Evolutionary conservation across 1,140 invertebrate species (phyloP), one percentile per base, ranked within the genome.

Genomic region (Drosophila novamexicana): DNA sequence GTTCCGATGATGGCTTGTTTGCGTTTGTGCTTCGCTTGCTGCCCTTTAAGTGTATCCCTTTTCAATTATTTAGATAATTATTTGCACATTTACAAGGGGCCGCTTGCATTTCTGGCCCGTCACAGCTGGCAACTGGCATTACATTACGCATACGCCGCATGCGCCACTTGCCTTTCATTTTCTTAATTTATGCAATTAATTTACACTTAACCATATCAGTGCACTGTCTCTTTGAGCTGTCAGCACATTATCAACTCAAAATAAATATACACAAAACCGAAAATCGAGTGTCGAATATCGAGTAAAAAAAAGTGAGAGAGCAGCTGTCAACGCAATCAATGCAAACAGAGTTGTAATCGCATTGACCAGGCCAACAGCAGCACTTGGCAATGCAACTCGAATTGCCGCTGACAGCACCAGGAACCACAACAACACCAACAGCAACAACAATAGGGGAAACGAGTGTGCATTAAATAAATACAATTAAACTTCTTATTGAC

Each of bases 151-250:
- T 77, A 64, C 81, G 74, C 73, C 73, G 57, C 52, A 39, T 72
- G 36, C 42, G 42, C 45, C 75, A 53, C 63, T 65, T 54, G n/a
- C 45, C 14, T 52, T 52, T 56, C 42, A 74, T 80, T 84, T 84
- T 75, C 84, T 88, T 88, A 88, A 88, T 88, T 88, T 88, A 88
- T 88, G 80, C 84, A 88, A 89, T 89, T 89, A 89, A 88, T 88
- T 84, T 89, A 65, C 84, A 84, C 84, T 89, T 81, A 47, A 74
- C 66, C 79, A 74, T 84, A 78, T 77, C 72, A 67, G 47, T 45
- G 59, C 39, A 16, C 49, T 36, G 34, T n/a, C 54, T 44, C 40
- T 64, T 62, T 44, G 52, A 61, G 47, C 75, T 79, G 77, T 77
- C 69, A 77, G 39, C 68, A 64, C 80, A 86, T 88, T 88, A 86